Percentiles rank a stretch among this genome's conserved stretches.
phyloP scores from a whole-genome alignment of 2,888 invertebrate genomes.

The Apomyelois bistriatella region DNA sequence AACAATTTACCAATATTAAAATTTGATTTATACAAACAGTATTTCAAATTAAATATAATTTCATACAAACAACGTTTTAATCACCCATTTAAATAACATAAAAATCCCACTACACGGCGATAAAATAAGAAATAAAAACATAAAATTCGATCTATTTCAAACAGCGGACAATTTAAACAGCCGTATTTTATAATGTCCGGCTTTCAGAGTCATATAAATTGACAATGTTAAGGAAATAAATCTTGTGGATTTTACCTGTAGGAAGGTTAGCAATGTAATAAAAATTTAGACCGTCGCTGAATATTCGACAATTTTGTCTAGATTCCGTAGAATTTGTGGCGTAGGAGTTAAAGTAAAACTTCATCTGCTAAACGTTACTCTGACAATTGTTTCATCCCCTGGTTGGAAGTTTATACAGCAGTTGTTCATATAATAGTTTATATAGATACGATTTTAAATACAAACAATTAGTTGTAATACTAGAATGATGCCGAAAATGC shows the following conservation, averaged over 20 bases:
- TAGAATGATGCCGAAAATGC: too few relatives aligned
- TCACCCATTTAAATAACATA: constrained; percentile 5
- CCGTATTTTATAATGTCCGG: constrained; percentile 4
- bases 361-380: too few relatives aligned
- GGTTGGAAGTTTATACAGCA: too few relatives aligned
- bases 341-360: too few relatives aligned
- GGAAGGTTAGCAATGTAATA: neutral
- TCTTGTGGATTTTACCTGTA: neutral
- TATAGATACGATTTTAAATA: too few relatives aligned
- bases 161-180: neutral
- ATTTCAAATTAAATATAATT: neutral
- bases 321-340: too few relatives aligned
- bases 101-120: constrained; percentile 2
- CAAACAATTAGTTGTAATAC: too few relatives aligned
- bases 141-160: constrained; percentile 2
- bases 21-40: neutral
- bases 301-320: too few relatives aligned
- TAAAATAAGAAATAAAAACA: constrained; percentile 9
- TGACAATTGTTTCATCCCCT: too few relatives aligned
- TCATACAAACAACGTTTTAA: neutral
- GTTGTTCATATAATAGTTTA: too few relatives aligned
- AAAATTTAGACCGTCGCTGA: neutral
- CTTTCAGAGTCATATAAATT: constrained; percentile 7
- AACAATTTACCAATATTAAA: neutral
- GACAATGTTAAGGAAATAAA: neutral